Evolutionary conservation across 2,797 vertebrate genomes (phyloP), one percentile per base, ranked within the genome.

Genomic region (Euthynnus affinis): DNA sequence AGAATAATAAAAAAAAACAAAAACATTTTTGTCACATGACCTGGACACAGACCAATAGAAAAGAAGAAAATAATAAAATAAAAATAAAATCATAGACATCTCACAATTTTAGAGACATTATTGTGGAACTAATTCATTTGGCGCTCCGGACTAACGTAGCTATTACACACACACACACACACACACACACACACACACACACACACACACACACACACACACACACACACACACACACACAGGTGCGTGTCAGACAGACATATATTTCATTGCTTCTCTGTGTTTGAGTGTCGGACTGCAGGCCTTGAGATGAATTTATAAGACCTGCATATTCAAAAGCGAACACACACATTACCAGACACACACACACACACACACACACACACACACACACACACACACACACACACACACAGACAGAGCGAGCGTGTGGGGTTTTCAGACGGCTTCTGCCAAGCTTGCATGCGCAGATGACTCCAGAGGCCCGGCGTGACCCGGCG

Each of bases 401-500:
- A 63, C 71, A 64, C 67, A 64, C 65, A 51, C 68, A 17, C 46
- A 8, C 18, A 1, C 17, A n/a, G n/a, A n/a, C n/a, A n/a, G n/a
- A n/a, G n/a, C 4, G 5, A 63, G 29, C 49, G 51, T 53, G 51
- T 29, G 27, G 27, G 27, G n/a, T n/a, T 78, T 82, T 63, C 71
- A 60, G 56, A 56, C 32, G 12, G 62, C 49, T 74, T 66, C 72
- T 5, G 0, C 67, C 86, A 82, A n/a, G 67, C 74, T 79, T 84
- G 82, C 80, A 89, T 87, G 77, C 40, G 0, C 82, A 82, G 85
- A 91, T 84, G 85, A 87, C 90, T 89, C 90, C 85, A 93, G 93
- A 93, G 93, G 91, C 93, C 57, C 86, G 95, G 94, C 92, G 92
- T 96, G 94, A 94, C 93, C 94, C 94, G 79, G 79, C 80, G 63